These are phyloP conservation scores for Agrotis exclamationis DNA, from an alignment of 2,888 invertebrate species.

Conservation along the genomic window DNA sequence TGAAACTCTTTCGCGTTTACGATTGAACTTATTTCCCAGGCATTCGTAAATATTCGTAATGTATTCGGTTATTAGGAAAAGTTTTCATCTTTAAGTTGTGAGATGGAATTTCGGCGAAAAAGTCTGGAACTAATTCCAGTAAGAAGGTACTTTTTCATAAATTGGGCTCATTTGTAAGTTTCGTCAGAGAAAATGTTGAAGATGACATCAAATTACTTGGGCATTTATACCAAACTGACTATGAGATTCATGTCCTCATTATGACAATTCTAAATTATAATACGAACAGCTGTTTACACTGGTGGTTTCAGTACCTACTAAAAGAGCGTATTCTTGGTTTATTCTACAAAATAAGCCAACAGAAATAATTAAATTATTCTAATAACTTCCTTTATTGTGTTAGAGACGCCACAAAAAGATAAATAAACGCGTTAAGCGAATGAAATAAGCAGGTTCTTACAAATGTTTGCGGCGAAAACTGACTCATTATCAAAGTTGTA, in stretches of 20 bases:
- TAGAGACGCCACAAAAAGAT: constrained; percentile 38
- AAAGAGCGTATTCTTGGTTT: constrained; percentile 1
- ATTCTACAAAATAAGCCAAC: constrained; percentile 22
- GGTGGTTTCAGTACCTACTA: constrained; percentile 1
- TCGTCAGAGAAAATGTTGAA: background rate
- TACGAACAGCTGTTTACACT: background rate
- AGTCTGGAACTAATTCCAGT: constrained; percentile 23
- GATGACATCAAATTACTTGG: background rate
- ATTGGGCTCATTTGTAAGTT: constrained; percentile 5
- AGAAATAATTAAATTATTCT: constrained; percentile 42
- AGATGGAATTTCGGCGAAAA: constrained; percentile 21
- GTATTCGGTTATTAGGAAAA: constrained; percentile 40
- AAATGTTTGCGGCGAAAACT: constrained; percentile 60
- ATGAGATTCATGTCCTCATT: background rate
- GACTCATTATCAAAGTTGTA: constrained; percentile 63
- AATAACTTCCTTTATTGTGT: constrained; percentile 33
- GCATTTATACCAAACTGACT: no score
- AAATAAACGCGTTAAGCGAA: constrained; percentile 47
- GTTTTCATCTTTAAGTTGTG: constrained; percentile 27
- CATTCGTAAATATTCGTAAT: constrained; percentile 37
- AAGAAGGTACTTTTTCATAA: constrained; percentile 16
- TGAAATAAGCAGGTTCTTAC: constrained; percentile 58
- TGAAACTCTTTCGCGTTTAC: constrained; percentile 37
- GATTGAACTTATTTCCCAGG: constrained; percentile 27
- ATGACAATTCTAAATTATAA: background rate